A percentile compares a stretch with the other conserved stretches of the same genome.
Evolutionary conservation across 1,140 invertebrate species (phyloP).

Genomic region (Papilio helenus): DNA sequence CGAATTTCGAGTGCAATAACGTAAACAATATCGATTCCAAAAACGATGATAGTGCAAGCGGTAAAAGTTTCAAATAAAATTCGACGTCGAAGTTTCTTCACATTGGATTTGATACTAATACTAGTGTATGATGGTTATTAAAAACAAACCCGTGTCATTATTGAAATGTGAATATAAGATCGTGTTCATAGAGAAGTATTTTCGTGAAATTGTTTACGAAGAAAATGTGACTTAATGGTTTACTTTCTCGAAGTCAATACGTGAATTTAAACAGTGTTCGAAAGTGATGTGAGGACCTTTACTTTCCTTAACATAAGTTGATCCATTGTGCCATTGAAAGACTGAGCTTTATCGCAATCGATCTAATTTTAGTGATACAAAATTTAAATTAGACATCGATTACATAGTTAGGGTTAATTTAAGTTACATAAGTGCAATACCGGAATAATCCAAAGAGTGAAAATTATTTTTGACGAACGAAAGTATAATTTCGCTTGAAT

Average conservation of each 20-base stretch:
- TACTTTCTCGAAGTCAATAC: slow-evolving; percentile 22
- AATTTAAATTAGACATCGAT: slow-evolving; percentile 29
- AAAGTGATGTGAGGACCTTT: slow-evolving; percentile 37
- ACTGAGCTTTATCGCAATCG: slow-evolving; percentile 58
- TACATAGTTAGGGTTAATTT: slow-evolving; percentile 38
- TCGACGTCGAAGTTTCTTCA: slow-evolving; percentile 65
- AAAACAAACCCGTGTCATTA: slow-evolving; percentile 39
- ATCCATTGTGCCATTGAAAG: slow-evolving; percentile 71
- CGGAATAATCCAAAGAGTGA: slow-evolving; percentile 68
- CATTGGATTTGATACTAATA: slow-evolving; percentile 74
- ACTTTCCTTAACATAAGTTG: slow-evolving; percentile 40
- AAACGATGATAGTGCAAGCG: slow-evolving; percentile 76
- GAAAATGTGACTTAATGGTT: slow-evolving; percentile 38
- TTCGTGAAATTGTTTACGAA: slow-evolving; percentile 24
- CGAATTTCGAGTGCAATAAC: slow-evolving; percentile 35
- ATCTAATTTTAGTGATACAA: slow-evolving; percentile 51
- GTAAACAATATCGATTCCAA: slow-evolving; percentile 36
- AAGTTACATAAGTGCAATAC: slow-evolving; percentile 62
- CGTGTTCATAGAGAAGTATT: slow-evolving; percentile 30
- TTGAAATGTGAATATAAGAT: slow-evolving; percentile 42
- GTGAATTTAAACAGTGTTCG: slow-evolving; percentile 20
- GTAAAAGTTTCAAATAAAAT: slow-evolving; percentile 72
- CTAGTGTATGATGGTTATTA: slow-evolving; percentile 77
- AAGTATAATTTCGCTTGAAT: slow-evolving; percentile 57
- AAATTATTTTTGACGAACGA: slow-evolving; percentile 50